phyloP scores from a whole-genome alignment of 2,113 vertebrate species.

The Sebastes fasciatus region DNA sequence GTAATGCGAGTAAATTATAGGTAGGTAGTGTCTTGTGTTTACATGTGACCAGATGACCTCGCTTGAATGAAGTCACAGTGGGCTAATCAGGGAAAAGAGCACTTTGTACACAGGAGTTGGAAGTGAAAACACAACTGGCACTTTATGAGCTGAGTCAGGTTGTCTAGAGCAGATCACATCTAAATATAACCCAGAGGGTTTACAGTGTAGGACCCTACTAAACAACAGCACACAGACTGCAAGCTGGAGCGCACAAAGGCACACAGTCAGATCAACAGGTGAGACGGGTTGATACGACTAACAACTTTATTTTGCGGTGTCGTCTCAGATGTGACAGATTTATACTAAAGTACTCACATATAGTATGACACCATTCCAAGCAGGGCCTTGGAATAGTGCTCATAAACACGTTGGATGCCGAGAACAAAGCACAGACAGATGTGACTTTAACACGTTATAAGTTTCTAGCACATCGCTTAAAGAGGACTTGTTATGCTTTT shows the following conservation, averaged over 20 bases:
- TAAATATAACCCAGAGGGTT: slow-evolving; percentile 76
- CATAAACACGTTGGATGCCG: slow-evolving; percentile 20
- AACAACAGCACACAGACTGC: slow-evolving; percentile 67
- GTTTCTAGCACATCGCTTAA: background rate
- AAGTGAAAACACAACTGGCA: slow-evolving; percentile 43
- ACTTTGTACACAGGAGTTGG: slow-evolving; percentile 18
- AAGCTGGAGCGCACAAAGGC: background rate
- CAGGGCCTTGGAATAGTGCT: background rate
- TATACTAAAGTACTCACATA: background rate
- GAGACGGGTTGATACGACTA: slow-evolving; percentile 27
- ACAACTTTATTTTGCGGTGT: background rate
- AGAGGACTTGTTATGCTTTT: background rate
- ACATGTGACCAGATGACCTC: background rate
- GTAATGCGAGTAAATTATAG: too few species aligned
- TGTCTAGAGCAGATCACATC: slow-evolving; percentile 62
- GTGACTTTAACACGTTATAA: background rate
- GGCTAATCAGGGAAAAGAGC: background rate
- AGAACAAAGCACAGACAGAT: slow-evolving; percentile 3
- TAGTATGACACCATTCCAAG: background rate
- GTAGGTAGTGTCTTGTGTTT: background rate
- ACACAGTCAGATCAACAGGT: slow-evolving; percentile 45
- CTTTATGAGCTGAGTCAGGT: slow-evolving; percentile 50
- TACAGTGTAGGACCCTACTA: slow-evolving; percentile 17
- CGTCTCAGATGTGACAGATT: background rate
- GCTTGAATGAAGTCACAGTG: slow-evolving; percentile 4